phyloP scores from a whole-genome alignment of 1,140 invertebrate genomes.

The Danaus plexippus region DNA sequence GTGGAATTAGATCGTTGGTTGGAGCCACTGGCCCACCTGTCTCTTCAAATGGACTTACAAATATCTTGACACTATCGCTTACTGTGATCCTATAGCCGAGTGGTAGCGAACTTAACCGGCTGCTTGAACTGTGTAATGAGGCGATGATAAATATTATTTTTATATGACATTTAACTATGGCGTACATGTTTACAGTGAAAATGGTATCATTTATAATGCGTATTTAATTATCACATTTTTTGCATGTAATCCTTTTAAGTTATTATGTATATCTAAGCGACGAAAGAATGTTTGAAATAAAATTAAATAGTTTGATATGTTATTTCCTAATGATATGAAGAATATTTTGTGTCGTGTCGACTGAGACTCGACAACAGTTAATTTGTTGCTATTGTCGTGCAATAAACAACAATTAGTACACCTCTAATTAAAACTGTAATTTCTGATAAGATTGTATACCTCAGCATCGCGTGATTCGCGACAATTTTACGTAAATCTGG shows the following conservation, averaged over 20 bases:
- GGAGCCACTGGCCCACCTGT: constrained; percentile 42
- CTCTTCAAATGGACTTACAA: constrained; percentile 29
- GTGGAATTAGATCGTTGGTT: constrained; percentile 50
- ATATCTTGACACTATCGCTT: constrained; percentile 34
- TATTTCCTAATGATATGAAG: constrained; percentile 21
- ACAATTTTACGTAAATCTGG: constrained; percentile 40
- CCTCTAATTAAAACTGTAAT: constrained; percentile 52
- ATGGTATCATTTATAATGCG: too few species aligned
- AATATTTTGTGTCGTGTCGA: constrained; percentile 19
- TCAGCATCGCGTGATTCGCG: constrained; percentile 40
- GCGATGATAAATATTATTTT: too few species aligned
- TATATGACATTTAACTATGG: too few species aligned
- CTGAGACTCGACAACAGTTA: constrained; percentile 16
- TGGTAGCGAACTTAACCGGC: constrained; percentile 16
- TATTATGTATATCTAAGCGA: too few species aligned
- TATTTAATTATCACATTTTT: too few species aligned
- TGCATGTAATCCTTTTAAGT: too few species aligned
- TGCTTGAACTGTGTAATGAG: constrained; percentile 8
- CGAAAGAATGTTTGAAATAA: too few species aligned
- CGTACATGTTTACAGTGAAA: too few species aligned
- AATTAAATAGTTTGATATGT: constrained; percentile 12
- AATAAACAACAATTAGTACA: constrained; percentile 55
- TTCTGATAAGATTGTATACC: constrained; percentile 37
- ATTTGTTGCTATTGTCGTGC: constrained; percentile 27
- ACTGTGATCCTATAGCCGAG: constrained; percentile 32